Conservation (phyloP, 2,113 vertebrate species). For the Protobothrops flavoviridis region DNA sequence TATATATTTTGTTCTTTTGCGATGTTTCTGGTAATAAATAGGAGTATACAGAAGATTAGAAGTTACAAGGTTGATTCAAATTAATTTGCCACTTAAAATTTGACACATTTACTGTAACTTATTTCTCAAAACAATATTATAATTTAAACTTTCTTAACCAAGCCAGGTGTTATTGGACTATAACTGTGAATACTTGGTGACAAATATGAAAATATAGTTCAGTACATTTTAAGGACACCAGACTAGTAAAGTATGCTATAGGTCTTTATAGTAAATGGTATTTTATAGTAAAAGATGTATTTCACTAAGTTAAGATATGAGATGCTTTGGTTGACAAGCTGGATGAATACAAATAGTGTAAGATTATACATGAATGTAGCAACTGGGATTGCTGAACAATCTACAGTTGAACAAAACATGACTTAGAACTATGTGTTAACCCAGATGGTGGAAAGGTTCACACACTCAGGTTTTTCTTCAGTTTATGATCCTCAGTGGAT, state of each 20-base stretch:
- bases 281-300: neutral
- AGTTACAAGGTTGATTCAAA: neutral
- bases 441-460: neutral
- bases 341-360: neutral
- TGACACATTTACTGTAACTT: neutral
- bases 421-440: neutral
- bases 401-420: neutral
- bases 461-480: neutral
- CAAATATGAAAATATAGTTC: neutral
- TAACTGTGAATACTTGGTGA: neutral
- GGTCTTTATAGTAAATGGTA: neutral
- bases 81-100: neutral
- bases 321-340: neutral
- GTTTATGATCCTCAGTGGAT: neutral
- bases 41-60: neutral
- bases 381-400: neutral
- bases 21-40: neutral
- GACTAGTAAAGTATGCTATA: neutral
- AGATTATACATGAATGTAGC: neutral
- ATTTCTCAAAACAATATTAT: neutral
- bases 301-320: neutral
- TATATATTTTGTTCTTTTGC: neutral
- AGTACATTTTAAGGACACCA: neutral
- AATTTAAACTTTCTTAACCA: neutral
- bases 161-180: neutral